Base-by-base conservation (phyloP, 2,888 invertebrate genomes). In the Parnassius apollo region DNA sequence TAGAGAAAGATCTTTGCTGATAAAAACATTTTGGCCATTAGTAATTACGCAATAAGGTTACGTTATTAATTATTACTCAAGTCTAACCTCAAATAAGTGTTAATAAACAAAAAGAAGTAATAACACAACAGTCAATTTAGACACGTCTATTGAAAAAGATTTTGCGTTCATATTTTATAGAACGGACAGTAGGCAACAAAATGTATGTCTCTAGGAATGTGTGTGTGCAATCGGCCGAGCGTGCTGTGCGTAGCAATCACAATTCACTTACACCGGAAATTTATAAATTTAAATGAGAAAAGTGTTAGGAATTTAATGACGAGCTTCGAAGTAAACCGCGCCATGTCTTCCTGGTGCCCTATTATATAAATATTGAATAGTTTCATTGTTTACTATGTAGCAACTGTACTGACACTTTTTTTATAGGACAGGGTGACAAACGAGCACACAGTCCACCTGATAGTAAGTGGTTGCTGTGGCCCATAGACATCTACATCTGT, bases 281-380 rank as follows among this genome's bases (percentile, higher is more conserved):
- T 89, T 91, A 91, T 90, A 88, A 90, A 91, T 91, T 89, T 88
- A 86, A 90, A 91, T 91, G 86, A 85, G 90, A 90, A 75, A 90
- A 90, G 89, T 90, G 91, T 86, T 85, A 88, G 85, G 90, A 90
- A 90, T 91, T 88, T 90, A 88, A 91, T 91, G 85, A 83, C 80
- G 78, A 76, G 75, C 75, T 85, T 86, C 83, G 80, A 75, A 77
- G 83, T 85, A 85, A 80, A 76, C 74, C 74, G 71, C 69, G 68
- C 73, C 70, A 71, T 72, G 76, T 76, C 81, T 83, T 84, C 82
- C 83, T 84, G 78, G 77, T 77, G 74, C 66, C 65, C 76, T 80
- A 75, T 80, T 83, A 81, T 76, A 82, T 84, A 82, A 81, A 83
- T 83, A 82, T 83, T 82, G 81, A 85, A 80, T 82, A 74, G 75